Percentiles rank a stretch among this genome's conserved stretches.
Evolutionary conservation across 2,113 vertebrate genomes (phyloP).

Genomic region (Oncorhynchus masou): DNA sequence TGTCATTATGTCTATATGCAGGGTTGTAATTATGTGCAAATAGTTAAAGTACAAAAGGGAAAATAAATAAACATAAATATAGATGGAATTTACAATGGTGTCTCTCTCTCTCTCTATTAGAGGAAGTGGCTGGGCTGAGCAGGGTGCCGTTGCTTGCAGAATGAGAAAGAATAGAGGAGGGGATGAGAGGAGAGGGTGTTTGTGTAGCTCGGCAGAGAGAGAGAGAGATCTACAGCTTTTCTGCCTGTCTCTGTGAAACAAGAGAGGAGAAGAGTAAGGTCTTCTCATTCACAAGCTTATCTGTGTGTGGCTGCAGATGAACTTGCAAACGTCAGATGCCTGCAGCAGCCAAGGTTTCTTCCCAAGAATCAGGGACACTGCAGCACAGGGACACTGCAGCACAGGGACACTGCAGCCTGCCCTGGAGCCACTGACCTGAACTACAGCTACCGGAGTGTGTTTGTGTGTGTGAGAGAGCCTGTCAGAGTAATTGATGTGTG

Average conservation of each 20-base stretch:
- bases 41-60: too few relatives aligned
- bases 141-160: constrained; percentile 67
- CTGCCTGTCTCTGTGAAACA: constrained; percentile 29
- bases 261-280: not conserved
- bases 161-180: constrained; percentile 65
- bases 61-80: too few relatives aligned
- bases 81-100: not conserved
- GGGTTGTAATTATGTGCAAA: too few relatives aligned
- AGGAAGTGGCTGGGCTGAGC: constrained; percentile 45
- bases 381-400: too few relatives aligned
- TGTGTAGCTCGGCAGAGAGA: constrained; percentile 38
- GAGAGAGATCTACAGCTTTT: constrained; percentile 33
- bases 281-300: constrained; percentile 5
- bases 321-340: not conserved
- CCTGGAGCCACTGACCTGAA: too few relatives aligned
- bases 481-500: not conserved
- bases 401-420: too few relatives aligned
- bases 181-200: constrained; percentile 48
- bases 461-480: not conserved
- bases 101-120: constrained; percentile 19
- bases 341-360: too few relatives aligned
- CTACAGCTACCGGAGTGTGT: not conserved
- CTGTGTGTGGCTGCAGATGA: not conserved
- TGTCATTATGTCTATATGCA: too few relatives aligned
- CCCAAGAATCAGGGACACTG: too few relatives aligned